Conservation (phyloP, 2,888 invertebrate species). For the Ditula angustiorana region DNA sequence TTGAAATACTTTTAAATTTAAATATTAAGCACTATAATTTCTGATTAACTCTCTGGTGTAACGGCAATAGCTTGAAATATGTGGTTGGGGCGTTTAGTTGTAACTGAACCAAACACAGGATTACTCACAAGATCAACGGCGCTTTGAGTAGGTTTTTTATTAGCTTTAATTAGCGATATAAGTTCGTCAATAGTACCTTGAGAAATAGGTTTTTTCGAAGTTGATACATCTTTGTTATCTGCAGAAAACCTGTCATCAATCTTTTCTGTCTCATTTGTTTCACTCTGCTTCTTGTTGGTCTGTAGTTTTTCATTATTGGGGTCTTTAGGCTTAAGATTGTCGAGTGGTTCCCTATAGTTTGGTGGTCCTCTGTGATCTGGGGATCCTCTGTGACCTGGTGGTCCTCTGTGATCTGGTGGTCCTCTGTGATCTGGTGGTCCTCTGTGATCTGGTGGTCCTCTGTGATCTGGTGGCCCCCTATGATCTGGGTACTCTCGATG, state of each 20-base stretch:
- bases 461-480: constrained; percentile 40
- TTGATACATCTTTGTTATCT: neutral
- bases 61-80: constrained; percentile 45
- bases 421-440: constrained; percentile 8
- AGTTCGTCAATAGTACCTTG: neutral
- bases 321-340: too few relatives aligned
- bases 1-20: too few relatives aligned
- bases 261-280: neutral
- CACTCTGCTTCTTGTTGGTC: neutral
- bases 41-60: constrained; percentile 53
- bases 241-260: neutral
- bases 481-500: constrained; percentile 3
- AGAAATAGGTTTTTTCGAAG: neutral
- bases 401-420: neutral
- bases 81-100: constrained; percentile 25
- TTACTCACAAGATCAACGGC: constrained; percentile 33
- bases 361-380: constrained; percentile 9
- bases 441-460: constrained; percentile 23
- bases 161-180: neutral
- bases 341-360: constrained; percentile 30
- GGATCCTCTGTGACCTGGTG: constrained; percentile 15
- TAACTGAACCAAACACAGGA: neutral
- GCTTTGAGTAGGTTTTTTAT: neutral
- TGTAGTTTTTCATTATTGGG: neutral
- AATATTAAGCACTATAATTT: neutral